Percentiles rank a stretch among this genome's conserved stretches.
These are phyloP conservation scores for Pangasius sanitwongsei DNA, from an alignment of 2,797 vertebrate species.

Conservation along the genomic window DNA sequence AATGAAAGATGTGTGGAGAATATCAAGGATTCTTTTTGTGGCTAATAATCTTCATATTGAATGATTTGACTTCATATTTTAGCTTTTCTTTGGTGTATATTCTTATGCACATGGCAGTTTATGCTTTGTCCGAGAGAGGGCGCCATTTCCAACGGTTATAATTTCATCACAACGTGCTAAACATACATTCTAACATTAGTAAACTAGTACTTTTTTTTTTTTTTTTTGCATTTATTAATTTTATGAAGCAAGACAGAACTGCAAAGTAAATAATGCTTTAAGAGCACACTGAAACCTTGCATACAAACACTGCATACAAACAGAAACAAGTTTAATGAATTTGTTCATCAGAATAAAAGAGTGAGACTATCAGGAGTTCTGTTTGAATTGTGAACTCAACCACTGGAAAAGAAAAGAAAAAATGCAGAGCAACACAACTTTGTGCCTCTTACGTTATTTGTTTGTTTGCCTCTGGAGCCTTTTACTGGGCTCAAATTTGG, in stretches of 20 bases:
- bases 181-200: not conserved
- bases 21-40: not conserved
- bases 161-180: not conserved
- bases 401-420: not conserved
- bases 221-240: not conserved
- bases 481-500: not conserved
- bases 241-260: not conserved
- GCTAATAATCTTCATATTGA: not conserved
- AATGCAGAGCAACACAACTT: not conserved
- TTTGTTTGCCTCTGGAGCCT: not conserved
- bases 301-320: not conserved
- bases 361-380: not conserved
- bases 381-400: not conserved
- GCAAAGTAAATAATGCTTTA: not conserved
- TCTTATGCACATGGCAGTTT: not conserved
- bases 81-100: not conserved
- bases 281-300: not conserved
- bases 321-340: not conserved
- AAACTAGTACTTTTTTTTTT: not conserved
- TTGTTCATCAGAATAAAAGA: not conserved
- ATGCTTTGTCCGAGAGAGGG: not conserved
- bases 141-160: not conserved
- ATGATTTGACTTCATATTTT: not conserved
- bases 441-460: not conserved
- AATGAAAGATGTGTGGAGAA: not conserved